Evolutionary conservation across 2,888 invertebrate species (phyloP).

Genomic region (Andrena flavipes): DNA sequence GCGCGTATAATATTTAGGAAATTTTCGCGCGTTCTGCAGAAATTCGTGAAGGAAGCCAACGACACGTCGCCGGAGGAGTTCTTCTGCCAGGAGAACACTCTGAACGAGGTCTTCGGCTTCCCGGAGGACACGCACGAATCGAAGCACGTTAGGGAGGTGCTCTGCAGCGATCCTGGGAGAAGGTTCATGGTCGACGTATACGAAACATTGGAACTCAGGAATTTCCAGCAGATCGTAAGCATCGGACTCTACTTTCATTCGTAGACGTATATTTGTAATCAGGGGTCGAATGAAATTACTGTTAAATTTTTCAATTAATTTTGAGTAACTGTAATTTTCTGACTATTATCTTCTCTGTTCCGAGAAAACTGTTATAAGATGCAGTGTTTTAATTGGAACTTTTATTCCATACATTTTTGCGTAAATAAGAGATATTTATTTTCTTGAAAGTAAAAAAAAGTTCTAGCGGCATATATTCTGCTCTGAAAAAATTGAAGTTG

Average conservation of each 20-base stretch:
- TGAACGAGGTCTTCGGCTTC: constrained; percentile 73
- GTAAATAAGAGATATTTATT: no score
- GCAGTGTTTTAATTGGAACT: no score
- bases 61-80: constrained; percentile 60
- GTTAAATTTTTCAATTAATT: no score
- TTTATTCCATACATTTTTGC: no score
- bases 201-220: constrained; percentile 72
- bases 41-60: constrained; percentile 62
- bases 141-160: constrained; percentile 59
- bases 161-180: constrained; percentile 77
- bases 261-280: no score
- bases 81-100: constrained; percentile 71
- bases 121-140: constrained; percentile 65
- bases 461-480: no score
- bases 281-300: no score
- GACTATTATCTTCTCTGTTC: no score
- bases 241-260: background rate
- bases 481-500: no score
- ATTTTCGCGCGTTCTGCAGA: constrained; percentile 54
- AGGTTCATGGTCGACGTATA: constrained; percentile 76
- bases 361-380: no score
- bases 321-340: no score
- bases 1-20: background rate
- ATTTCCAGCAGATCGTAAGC: constrained; percentile 74
- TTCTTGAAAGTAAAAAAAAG: no score